Conservation (phyloP, 2,113 vertebrate genomes). For the Vanacampus margaritifer region DNA sequence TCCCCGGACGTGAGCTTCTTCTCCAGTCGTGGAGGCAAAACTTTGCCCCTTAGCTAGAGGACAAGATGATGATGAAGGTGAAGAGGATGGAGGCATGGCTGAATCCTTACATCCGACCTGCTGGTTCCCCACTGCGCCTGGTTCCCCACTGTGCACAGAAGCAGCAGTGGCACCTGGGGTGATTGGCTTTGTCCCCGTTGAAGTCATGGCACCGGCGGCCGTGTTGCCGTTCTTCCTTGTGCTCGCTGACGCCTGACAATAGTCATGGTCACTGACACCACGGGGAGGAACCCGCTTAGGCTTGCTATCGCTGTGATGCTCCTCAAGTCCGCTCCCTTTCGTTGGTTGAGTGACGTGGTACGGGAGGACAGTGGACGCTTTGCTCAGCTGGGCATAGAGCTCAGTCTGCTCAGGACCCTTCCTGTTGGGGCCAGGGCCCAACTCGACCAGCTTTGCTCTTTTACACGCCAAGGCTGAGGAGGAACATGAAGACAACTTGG, state of each 20-base stretch:
- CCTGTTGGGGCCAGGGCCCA: constrained; percentile 73
- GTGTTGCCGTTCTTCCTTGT: constrained; percentile 78
- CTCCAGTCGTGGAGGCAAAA: constrained; percentile 73
- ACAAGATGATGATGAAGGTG: constrained; percentile 69
- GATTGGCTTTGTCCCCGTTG: constrained; percentile 42
- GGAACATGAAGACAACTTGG: constrained; percentile 93
- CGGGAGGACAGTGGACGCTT: constrained; percentile 81
- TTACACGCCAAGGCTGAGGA: constrained; percentile 84
- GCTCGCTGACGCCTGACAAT: constrained; percentile 89
- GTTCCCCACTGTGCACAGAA: constrained; percentile 44
- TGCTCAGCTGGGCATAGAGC: constrained; percentile 91
- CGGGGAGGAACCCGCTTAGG: constrained; percentile 82
- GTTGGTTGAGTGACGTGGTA: constrained; percentile 60
- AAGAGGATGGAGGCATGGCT: constrained; percentile 72
- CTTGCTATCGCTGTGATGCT: constrained; percentile 72
- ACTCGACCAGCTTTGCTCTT: constrained; percentile 86
- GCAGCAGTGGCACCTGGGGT: constrained; percentile 75
- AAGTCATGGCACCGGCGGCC: constrained; percentile 43
- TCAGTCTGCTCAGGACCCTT: constrained; percentile 91
- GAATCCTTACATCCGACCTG: constrained; percentile 86
- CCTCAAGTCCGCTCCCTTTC: constrained; percentile 75
- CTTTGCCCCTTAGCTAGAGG: constrained; percentile 77
- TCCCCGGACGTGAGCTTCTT: constrained; percentile 70
- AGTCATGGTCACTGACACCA: constrained; percentile 96
- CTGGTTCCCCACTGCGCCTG: constrained; percentile 69